Evolutionary conservation across 2,797 vertebrate genomes (phyloP).

Genomic region (Triplophysa yarkandensis): DNA sequence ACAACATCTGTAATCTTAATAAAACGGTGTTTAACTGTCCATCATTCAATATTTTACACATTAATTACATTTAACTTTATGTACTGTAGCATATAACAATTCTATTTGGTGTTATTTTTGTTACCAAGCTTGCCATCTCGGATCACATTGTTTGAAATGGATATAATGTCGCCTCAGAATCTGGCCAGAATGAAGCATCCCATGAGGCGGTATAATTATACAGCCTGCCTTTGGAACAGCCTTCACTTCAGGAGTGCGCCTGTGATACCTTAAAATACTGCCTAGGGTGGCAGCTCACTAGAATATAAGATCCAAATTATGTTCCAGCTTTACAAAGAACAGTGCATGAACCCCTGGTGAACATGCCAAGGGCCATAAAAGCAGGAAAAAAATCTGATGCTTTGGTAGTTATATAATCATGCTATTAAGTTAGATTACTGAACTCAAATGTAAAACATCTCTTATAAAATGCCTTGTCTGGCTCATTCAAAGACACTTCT

Average conservation of each 20-base stretch:
- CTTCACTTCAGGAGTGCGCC: background rate
- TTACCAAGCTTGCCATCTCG: no score
- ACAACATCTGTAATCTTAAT: no score
- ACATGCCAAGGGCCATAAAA: background rate
- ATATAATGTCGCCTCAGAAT: background rate
- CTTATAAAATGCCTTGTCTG: background rate
- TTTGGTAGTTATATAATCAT: background rate
- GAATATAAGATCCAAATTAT: background rate
- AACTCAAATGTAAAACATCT: background rate
- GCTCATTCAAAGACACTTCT: background rate
- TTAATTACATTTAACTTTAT: background rate
- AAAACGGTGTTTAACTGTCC: no score
- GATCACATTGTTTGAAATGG: background rate
- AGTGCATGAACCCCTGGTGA: background rate
- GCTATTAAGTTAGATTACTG: conserved; percentile 15
- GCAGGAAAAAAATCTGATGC: background rate
- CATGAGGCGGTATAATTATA: conserved; percentile 29
- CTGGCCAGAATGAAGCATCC: background rate
- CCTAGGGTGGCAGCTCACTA: background rate
- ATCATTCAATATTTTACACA: no score
- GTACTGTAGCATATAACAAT: background rate
- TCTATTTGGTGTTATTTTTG: no score
- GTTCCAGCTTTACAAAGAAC: background rate
- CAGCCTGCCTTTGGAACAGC: conserved; percentile 13
- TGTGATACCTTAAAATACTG: conserved; percentile 5